Base-by-base conservation (phyloP, 2,888 invertebrate genomes). In the Cremastinae sp. region DNA sequence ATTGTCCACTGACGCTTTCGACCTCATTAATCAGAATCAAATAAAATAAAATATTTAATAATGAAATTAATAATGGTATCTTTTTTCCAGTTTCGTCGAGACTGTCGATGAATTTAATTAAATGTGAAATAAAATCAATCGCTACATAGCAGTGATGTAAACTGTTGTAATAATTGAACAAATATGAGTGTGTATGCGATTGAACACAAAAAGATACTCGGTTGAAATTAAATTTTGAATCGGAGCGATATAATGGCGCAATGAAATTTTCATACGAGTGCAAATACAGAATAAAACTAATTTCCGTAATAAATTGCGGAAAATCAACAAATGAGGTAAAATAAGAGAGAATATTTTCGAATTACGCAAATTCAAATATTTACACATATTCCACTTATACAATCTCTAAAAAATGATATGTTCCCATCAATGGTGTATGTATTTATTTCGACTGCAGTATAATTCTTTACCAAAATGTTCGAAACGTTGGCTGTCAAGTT, bases 401-500 rank as follows among this genome's bases (percentile, higher is more conserved):
- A n/a, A n/a, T n/a, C n/a, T n/a, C n/a, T n/a, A n/a, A n/a, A n/a
- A n/a, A n/a, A n/a, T n/a, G n/a, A n/a, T n/a, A 28, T 28, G 28
- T 28, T 3, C 2, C 5, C 2, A 28, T 28, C 5, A 28, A 3
- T 28, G 28, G 28, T 2, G 28, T 28, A 28, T 28, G 5, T 28
- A 5, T 28, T 3, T 28, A 28, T 28, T 28, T 28, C 28, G 2
- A 2, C 28, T 28, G 28, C 28, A 5, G 28, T 4, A 28, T 61
- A 37, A 22, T 41, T 22, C 22, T 12, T 0, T 8, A 14, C n/a
- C 2, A 1, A 18, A 62, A 45, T 22, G 37, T 22, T 14, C 22
- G 61, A 28, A 53, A 49, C 47, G 53, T 53, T 70, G 75, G 71
- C 77, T 74, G 62, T 75, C 77, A 64, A 74, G 66, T 74, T 80